Conservation (phyloP, 35 echinoderm and acorn worm species). For the Patiria miniata region DNA sequence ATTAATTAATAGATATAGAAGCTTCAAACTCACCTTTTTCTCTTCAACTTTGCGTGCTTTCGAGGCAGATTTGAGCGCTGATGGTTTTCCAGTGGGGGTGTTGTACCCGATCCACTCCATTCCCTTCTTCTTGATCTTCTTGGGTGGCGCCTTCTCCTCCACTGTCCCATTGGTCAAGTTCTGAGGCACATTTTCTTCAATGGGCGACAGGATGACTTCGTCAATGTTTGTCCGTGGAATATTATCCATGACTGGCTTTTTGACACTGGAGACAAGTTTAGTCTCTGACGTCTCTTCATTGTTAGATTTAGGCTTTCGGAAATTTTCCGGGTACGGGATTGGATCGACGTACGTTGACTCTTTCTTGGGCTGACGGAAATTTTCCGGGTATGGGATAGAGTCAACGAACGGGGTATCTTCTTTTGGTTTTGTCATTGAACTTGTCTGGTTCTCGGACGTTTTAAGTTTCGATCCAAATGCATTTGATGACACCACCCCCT, state of each 20-base stretch:
- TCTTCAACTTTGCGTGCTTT: too few species aligned
- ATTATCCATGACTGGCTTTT: not conserved
- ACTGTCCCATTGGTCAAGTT: not conserved
- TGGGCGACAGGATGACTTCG: not conserved
- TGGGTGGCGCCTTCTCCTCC: not conserved
- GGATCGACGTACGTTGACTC: not conserved
- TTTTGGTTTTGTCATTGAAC: not conserved
- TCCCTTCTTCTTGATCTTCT: conserved; percentile 59
- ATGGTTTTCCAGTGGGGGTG: conserved; percentile 60
- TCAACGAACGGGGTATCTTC: not conserved
- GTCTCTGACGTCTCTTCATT: not conserved
- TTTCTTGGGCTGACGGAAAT: conserved; percentile 43
- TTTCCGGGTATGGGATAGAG: conserved; percentile 54
- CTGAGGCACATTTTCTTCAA: not conserved
- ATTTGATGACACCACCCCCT: not conserved
- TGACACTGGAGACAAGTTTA: not conserved
- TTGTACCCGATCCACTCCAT: conserved; percentile 65
- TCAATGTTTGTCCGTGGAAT: conserved; percentile 18
- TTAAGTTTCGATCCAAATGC: conserved; percentile 5
- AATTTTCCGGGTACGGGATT: conserved; percentile 9
- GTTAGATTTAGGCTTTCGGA: conserved; percentile 31
- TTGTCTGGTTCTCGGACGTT: not conserved
- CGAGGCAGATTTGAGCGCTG: conserved; percentile 27
- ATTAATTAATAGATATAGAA: too few species aligned
- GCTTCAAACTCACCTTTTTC: conserved; percentile 34